Evolutionary conservation across 2,797 vertebrate genomes (phyloP).

Genomic region (Parauchenoglanis punctatus): DNA sequence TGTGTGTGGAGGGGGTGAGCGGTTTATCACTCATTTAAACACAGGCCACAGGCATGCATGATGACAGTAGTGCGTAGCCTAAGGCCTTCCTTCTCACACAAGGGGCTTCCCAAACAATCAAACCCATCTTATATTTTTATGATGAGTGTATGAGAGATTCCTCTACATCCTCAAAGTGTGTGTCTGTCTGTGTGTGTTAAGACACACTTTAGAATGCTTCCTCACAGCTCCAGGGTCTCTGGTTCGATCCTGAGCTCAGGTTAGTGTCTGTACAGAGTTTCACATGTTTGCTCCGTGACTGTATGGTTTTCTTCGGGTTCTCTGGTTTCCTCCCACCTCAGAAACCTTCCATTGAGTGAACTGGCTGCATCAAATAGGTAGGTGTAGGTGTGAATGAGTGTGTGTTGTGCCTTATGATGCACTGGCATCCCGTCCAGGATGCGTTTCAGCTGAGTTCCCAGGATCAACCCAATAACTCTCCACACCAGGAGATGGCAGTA

Average conservation of each 20-base stretch:
- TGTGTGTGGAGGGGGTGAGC: background rate
- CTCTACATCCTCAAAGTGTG: background rate
- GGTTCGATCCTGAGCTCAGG: background rate
- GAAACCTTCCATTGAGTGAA: background rate
- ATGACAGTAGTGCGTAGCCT: background rate
- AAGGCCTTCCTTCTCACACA: slow-evolving; percentile 13
- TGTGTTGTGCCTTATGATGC: background rate
- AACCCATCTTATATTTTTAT: slow-evolving; percentile 12
- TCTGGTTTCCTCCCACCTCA: background rate
- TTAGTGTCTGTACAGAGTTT: background rate
- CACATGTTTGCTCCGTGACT: background rate
- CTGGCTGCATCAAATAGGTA: background rate
- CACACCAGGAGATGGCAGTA: background rate
- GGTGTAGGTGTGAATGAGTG: background rate
- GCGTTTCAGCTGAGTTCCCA: background rate
- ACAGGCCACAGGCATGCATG: slow-evolving; percentile 25
- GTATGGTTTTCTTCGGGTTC: background rate
- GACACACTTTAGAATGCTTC: background rate
- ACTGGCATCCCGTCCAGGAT: background rate
- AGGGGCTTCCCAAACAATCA: slow-evolving; percentile 13
- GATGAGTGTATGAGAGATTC: slow-evolving; percentile 5
- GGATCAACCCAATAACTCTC: background rate
- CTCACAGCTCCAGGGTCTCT: background rate
- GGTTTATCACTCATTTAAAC: slow-evolving; percentile 31
- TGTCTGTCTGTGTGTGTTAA: background rate